phyloP scores from a whole-genome alignment of 2,888 invertebrate genomes.

The Folsomia manolachei region DNA sequence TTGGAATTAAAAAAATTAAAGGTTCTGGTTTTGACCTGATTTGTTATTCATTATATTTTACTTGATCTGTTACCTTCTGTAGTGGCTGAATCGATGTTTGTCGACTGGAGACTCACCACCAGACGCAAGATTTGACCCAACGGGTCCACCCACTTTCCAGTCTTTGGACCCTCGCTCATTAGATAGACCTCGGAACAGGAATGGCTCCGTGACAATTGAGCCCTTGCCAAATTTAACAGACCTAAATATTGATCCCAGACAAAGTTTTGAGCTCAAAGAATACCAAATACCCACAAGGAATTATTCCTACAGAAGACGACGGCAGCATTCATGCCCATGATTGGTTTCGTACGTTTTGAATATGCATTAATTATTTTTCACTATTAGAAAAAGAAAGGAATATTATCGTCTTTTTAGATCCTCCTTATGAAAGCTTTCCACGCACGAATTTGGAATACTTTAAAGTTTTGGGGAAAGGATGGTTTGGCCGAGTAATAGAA shows the following conservation, averaged over 20 bases:
- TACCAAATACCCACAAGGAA: conserved; percentile 21
- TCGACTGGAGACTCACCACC: neutral
- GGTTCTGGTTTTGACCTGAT: no score
- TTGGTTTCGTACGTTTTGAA: conserved; percentile 30
- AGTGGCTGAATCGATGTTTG: neutral
- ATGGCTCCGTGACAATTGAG: conserved; percentile 21
- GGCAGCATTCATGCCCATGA: conserved; percentile 26
- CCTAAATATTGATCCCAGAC: conserved; percentile 23
- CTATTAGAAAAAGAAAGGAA: no score
- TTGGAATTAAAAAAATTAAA: neutral
- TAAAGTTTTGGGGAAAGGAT: conserved; percentile 75
- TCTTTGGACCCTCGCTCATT: conserved; percentile 15
- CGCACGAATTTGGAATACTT: conserved; percentile 74
- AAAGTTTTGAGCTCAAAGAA: conserved; percentile 32
- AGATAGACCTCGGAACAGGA: neutral
- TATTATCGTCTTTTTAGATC: conserved; percentile 54
- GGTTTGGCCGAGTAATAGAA: conserved; percentile 69
- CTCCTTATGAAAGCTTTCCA: conserved; percentile 63
- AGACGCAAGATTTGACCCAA: neutral
- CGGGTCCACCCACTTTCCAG: conserved; percentile 1
- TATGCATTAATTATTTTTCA: neutral
- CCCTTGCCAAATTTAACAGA: conserved; percentile 25
- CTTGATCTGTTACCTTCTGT: no score
- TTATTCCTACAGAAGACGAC: conserved; percentile 16
- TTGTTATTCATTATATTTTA: no score